These are phyloP conservation scores for Stegophylla sp. DNA, from an alignment of 2,888 invertebrate species.

Conservation along the genomic window DNA sequence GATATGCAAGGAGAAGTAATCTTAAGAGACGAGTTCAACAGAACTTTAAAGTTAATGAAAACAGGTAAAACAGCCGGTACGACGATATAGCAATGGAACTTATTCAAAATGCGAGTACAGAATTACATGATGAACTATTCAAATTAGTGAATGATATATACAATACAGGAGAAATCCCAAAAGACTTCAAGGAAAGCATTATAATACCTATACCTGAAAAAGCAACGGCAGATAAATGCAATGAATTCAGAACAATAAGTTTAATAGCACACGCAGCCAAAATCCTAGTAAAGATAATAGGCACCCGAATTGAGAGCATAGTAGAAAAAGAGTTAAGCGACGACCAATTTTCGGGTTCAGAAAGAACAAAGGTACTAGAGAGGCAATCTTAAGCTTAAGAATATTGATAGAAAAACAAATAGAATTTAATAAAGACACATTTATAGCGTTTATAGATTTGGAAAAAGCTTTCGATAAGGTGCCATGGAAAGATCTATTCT, in stretches of 20 bases:
- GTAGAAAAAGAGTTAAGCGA: slow-evolving; percentile 12
- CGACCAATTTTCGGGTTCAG: slow-evolving; percentile 13
- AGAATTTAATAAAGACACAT: slow-evolving; percentile 1
- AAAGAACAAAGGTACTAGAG: slow-evolving; percentile 5
- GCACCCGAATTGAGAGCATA: slow-evolving; percentile 6
- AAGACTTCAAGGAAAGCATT: slow-evolving; percentile 3
- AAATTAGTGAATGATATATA: slow-evolving; percentile 30
- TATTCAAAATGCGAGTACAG: slow-evolving; percentile 21
- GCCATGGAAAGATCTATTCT: slow-evolving; percentile 20
- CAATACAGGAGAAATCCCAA: slow-evolving; percentile 8
- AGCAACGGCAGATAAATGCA: background rate
- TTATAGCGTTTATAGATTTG: slow-evolving; percentile 23
- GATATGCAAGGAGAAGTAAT: slow-evolving; percentile 12
- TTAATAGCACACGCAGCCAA: slow-evolving; percentile 1
- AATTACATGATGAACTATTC: slow-evolving; percentile 26
- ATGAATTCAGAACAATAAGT: slow-evolving; percentile 8
- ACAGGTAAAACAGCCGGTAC: slow-evolving; percentile 9
- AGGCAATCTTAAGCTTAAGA: slow-evolving; percentile 7
- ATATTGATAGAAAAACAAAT: slow-evolving; percentile 21
- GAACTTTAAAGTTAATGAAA: slow-evolving; percentile 33
- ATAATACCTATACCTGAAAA: background rate
- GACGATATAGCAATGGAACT: slow-evolving; percentile 16
- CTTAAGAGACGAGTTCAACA: slow-evolving; percentile 19
- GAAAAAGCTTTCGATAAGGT: slow-evolving; percentile 30
- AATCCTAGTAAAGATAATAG: background rate